Conservation (phyloP, 2,888 invertebrate genomes). For the Drosophila anceps region DNA sequence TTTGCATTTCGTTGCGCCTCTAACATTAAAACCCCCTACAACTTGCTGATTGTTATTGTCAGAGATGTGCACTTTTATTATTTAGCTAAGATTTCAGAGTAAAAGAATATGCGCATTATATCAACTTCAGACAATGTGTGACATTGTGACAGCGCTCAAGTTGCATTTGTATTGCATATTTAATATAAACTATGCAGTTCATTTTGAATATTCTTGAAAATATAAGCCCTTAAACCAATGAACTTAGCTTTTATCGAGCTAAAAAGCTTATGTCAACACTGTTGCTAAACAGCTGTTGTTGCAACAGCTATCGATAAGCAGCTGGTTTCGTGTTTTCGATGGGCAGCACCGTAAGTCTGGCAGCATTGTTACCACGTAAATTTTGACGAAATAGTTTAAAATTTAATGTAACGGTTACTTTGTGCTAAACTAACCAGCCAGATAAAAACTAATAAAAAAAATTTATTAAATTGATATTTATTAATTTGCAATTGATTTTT, state of each 20-base stretch:
- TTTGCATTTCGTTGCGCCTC: conserved; percentile 34
- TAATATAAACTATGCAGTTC: too few relatives aligned
- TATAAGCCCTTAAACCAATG: too few relatives aligned
- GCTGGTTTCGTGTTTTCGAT: conserved; percentile 29
- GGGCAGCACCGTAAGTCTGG: conserved; percentile 37
- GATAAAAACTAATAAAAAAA: not conserved
- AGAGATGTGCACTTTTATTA: conserved; percentile 27
- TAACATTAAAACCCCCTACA: conserved; percentile 54
- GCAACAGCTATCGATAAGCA: conserved; percentile 43
- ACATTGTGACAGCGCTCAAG: not conserved
- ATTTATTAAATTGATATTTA: not conserved
- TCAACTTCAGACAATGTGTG: fast-evolving
- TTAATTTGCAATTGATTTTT: conserved; percentile 10
- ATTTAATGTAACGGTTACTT: not conserved
- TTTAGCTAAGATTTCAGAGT: not conserved
- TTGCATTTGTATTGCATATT: too few relatives aligned
- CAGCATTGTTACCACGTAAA: conserved; percentile 2
- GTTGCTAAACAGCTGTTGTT: conserved; percentile 36
- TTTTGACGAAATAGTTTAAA: conserved; percentile 13
- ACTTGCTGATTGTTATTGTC: conserved; percentile 21
- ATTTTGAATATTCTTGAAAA: not conserved
- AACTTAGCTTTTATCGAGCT: not conserved
- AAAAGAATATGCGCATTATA: not conserved
- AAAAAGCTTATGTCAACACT: conserved; percentile 34
- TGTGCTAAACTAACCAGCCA: too few relatives aligned